These are phyloP conservation scores for Oplegnathus fasciatus DNA, from an alignment of 2,113 vertebrate species.

Conservation along the genomic window DNA sequence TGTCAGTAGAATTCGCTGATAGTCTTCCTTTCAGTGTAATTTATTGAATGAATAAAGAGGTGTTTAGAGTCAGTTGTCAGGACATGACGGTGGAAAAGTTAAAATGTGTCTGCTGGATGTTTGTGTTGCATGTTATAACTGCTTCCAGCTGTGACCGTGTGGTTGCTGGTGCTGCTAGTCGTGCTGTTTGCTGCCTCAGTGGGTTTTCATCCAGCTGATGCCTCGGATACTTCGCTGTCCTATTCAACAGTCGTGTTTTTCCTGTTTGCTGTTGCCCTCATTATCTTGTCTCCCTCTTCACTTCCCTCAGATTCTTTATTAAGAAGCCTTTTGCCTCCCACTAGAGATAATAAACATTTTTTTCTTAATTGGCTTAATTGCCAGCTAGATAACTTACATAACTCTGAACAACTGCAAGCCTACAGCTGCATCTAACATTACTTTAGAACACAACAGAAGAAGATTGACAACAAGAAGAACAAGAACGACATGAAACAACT, in stretches of 20 bases:
- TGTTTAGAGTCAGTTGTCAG: background rate
- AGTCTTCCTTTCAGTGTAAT: too few species aligned
- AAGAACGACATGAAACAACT: background rate
- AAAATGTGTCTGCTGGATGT: background rate
- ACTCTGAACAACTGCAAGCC: too few species aligned
- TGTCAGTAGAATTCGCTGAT: too few species aligned
- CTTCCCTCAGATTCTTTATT: background rate
- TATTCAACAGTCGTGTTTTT: background rate
- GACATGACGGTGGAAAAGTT: background rate
- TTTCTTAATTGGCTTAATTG: background rate
- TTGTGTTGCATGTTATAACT: background rate
- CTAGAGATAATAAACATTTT: background rate
- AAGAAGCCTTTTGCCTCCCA: background rate
- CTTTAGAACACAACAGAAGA: background rate
- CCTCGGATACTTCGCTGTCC: constrained; percentile 1
- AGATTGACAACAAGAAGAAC: background rate
- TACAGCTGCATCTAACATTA: background rate
- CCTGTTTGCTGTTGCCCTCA: background rate
- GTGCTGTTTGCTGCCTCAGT: background rate
- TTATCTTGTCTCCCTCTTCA: constrained; percentile 3
- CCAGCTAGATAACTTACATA: too few species aligned
- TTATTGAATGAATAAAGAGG: too few species aligned
- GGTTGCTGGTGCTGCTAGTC: background rate
- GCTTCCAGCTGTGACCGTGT: background rate
- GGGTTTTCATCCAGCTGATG: constrained; percentile 42